These are phyloP conservation scores for Julus scanicus DNA, from an alignment of 2,888 invertebrate genomes.

Conservation along the genomic window DNA sequence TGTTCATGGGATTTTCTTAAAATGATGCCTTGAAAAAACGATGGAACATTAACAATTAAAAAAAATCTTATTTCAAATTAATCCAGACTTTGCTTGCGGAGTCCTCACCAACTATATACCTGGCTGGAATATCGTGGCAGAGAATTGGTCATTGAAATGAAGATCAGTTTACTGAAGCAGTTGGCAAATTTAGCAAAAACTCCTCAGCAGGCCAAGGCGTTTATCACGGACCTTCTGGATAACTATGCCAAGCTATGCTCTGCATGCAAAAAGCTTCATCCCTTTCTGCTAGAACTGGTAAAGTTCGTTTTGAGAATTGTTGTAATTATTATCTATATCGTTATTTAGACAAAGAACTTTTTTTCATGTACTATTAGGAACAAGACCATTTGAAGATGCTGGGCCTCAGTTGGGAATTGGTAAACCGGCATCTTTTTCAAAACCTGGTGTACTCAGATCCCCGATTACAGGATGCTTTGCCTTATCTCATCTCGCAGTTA, in stretches of 20 bases:
- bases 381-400: slow-evolving; percentile 73
- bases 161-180: slow-evolving; percentile 71
- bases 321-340: no score
- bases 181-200: slow-evolving; percentile 69
- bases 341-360: background rate
- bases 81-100: slow-evolving; percentile 66
- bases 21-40: background rate
- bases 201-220: slow-evolving; percentile 70
- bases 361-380: slow-evolving; percentile 66
- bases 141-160: slow-evolving; percentile 75
- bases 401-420: slow-evolving; percentile 75
- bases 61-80: slow-evolving; percentile 26
- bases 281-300: slow-evolving; percentile 72
- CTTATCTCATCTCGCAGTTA: slow-evolving; percentile 70
- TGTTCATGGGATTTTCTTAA: no score
- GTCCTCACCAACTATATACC: slow-evolving; percentile 75
- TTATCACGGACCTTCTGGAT: slow-evolving; percentile 72
- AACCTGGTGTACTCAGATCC: slow-evolving; percentile 70
- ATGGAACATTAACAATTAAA: background rate
- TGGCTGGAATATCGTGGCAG: slow-evolving; percentile 74
- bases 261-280: slow-evolving; percentile 72
- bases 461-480: slow-evolving; percentile 71
- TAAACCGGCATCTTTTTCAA: slow-evolving; percentile 77
- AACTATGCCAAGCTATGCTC: slow-evolving; percentile 74
- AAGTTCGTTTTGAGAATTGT: slow-evolving; percentile 7